Percentiles rank a stretch among this genome's conserved stretches.
Conservation (phyloP, 2,888 invertebrate species). For the Synergus laeviventris region DNA sequence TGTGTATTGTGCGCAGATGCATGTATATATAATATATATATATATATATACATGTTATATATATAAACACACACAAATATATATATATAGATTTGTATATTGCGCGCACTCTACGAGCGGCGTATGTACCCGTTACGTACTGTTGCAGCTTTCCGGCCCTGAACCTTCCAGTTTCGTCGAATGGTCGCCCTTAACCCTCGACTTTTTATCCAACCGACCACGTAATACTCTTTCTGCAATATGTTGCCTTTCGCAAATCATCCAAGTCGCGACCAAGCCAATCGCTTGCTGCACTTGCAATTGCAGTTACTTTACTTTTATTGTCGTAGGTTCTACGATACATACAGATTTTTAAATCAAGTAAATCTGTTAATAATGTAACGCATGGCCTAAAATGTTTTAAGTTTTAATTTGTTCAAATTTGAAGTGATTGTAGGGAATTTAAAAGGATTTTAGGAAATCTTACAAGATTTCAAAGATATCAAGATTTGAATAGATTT, state of each 20-base stretch:
- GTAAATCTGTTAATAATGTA: too few species aligned
- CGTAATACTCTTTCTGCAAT: conserved; percentile 26
- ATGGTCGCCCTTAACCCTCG: conserved; percentile 56
- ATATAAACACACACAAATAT: conserved; percentile 14
- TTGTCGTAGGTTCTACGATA: not conserved
- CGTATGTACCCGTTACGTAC: conserved; percentile 25
- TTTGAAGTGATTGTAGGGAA: too few species aligned
- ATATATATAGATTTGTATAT: not conserved
- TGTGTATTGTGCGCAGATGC: conserved; percentile 22
- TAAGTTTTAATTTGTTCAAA: too few species aligned
- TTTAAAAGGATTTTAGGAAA: too few species aligned
- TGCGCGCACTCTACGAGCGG: not conserved
- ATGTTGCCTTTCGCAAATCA: conserved; percentile 35
- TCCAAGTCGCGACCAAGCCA: conserved; percentile 19
- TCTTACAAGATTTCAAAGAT: too few species aligned
- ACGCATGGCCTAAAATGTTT: too few species aligned
- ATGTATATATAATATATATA: not conserved
- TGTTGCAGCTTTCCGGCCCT: conserved; percentile 55
- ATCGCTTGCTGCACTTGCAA: conserved; percentile 11
- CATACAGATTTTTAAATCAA: too few species aligned
- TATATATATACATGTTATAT: not conserved
- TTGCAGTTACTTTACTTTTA: not conserved
- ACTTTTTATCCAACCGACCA: conserved; percentile 43
- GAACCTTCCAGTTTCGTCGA: conserved; percentile 56
- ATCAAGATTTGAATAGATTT: too few species aligned